phyloP scores from a whole-genome alignment of 2,797 vertebrate genomes.

The Gallirallus australis region DNA sequence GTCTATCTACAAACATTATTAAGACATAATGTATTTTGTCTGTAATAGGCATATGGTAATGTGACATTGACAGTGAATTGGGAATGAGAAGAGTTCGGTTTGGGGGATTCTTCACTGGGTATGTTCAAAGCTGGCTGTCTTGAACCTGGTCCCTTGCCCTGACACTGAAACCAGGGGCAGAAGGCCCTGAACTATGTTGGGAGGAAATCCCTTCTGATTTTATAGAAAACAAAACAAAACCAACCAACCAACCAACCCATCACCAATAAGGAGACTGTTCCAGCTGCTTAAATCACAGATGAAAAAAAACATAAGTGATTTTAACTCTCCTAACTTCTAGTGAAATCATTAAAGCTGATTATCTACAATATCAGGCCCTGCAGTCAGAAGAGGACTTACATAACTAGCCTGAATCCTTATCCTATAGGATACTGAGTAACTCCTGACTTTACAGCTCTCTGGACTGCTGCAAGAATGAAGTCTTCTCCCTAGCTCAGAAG shows the following conservation, averaged over 20 bases:
- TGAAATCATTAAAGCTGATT: not conserved
- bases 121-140: not conserved
- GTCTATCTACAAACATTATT: not conserved
- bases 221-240: not conserved
- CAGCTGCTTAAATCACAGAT: not conserved
- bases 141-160: not conserved
- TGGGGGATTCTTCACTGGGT: not conserved
- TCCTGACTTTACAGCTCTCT: not conserved
- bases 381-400: not conserved
- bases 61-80: accelerated
- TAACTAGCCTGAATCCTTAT: not conserved
- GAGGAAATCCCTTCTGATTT: not conserved
- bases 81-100: not conserved
- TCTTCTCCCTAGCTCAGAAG: not conserved
- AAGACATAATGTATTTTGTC: not conserved
- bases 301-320: not conserved
- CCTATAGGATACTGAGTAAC: not conserved
- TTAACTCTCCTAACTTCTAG: not conserved
- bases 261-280: not conserved
- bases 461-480: not conserved
- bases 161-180: not conserved
- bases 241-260: not conserved
- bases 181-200: not conserved
- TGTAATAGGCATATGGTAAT: not conserved
- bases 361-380: not conserved